These are phyloP conservation scores for Dipus sagitta DNA, from an alignment of 2,797 vertebrate species.

Conservation along the genomic window DNA sequence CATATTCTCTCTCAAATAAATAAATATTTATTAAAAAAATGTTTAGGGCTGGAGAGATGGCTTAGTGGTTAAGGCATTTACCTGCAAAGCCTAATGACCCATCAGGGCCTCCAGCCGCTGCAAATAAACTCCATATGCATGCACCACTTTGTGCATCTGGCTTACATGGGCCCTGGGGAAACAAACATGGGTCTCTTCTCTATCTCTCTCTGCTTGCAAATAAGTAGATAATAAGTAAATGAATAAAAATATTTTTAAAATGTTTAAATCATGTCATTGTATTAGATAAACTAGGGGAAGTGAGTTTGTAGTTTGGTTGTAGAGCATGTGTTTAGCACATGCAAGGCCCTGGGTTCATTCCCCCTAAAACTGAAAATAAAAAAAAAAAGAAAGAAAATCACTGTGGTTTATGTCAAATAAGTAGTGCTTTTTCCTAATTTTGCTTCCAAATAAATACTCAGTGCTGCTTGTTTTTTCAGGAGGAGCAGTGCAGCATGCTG, in stretches of 20 bases:
- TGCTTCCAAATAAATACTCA: slow-evolving; percentile 14
- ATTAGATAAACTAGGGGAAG: background rate
- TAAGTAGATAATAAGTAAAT: no score
- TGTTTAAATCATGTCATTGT: slow-evolving; percentile 36
- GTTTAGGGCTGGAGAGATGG: no score
- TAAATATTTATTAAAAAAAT: no score
- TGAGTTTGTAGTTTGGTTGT: background rate
- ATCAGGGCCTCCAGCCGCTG: no score
- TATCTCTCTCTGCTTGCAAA: no score
- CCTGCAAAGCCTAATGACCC: no score
- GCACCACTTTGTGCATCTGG: no score
- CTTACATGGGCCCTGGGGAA: no score
- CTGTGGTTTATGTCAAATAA: slow-evolving; percentile 22
- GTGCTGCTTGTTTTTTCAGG: slow-evolving; percentile 54
- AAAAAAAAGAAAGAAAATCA: background rate
- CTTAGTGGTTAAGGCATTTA: no score
- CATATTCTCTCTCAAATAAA: no score
- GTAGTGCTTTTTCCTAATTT: slow-evolving; percentile 24
- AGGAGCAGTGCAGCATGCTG: slow-evolving; percentile 90
- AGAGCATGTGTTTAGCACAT: background rate
- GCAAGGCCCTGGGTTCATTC: background rate
- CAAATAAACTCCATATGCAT: no score
- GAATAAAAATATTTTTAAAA: background rate
- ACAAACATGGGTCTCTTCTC: no score
- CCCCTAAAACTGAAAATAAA: background rate